Base-by-base conservation (phyloP, 53 echinoderm and acorn worm genomes). In the Crossaster papposus region DNA sequence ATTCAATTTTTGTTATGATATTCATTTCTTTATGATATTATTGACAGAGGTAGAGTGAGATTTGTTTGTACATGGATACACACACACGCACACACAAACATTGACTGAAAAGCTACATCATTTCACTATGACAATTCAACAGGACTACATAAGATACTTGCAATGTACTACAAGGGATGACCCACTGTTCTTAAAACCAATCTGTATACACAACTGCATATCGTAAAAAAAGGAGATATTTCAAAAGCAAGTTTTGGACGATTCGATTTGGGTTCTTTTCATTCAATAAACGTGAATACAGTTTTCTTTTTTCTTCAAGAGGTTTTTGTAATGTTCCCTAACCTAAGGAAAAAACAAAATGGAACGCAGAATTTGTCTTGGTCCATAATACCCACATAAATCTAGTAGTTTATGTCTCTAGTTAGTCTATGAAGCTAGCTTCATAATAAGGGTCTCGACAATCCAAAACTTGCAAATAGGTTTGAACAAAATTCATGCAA, bases 21-120 rank as follows among this genome's bases (percentile, higher is more conserved):
- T 71, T 87, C 87, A 87, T 87, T 83, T 51, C 65, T 36, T 87
- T 87, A 77, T 76, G 76, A 87, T 87, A 87, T 75, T n/a, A 83
- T 68, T 23, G 83, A 83, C 83, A 87, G 87, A 87, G 87, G 87
- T 87, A 87, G 87, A 72, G 87, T 87, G 72, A 87, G 87, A 87
- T 76, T 74, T 74, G 14, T 74, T 80, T 87, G 35, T 77, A 87
- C 87, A 87, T 31, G 72, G 50, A 87, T 54, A 77, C 87, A 76
- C 87, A 87, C 26, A 80, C 80, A 58, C 33, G 50, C 77, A 87
- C 87, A 77, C 58, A 75, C 87, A 77, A 82, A 75, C 32, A 73
- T 23, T 6, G 20, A 52, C 20, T 7, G 35, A 74, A 35, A 74
- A n/a, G 28, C 35, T 32, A 74, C 75, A 32, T 74, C 15, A 28